phyloP scores from a whole-genome alignment of 1,140 invertebrate genomes.

The Dreissena polymorpha region DNA sequence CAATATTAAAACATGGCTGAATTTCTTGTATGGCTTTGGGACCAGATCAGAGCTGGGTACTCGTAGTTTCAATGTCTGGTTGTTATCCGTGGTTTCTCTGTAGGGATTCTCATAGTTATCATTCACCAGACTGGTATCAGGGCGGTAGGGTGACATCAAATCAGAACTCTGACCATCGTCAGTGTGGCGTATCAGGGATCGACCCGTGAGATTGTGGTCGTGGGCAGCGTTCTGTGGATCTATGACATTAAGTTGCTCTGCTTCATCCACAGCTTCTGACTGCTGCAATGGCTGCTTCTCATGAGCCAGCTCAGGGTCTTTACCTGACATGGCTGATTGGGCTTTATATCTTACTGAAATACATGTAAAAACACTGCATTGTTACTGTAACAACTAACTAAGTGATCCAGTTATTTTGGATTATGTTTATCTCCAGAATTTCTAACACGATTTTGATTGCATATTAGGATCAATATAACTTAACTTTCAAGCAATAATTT shows the following conservation, averaged over 20 bases:
- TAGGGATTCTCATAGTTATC: constrained; percentile 72
- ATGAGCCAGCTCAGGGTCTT: constrained; percentile 13
- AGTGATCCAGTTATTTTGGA: too few relatives aligned
- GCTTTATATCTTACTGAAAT: background rate
- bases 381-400: too few relatives aligned
- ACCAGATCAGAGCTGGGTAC: constrained; percentile 70
- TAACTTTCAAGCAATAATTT: too few relatives aligned
- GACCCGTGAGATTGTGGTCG: constrained; percentile 38
- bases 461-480: too few relatives aligned
- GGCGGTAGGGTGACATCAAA: constrained; percentile 55
- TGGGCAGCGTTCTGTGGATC: constrained; percentile 8
- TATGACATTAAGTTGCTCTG: background rate
- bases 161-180: constrained; percentile 35
- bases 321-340: constrained; percentile 14
- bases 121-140: constrained; percentile 62
- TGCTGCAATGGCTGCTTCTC: constrained; percentile 48
- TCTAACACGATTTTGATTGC: too few relatives aligned
- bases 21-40: constrained; percentile 71
- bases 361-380: too few relatives aligned
- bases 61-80: constrained; percentile 66
- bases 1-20: constrained; percentile 69
- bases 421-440: too few relatives aligned
- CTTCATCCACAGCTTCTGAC: constrained; percentile 7
- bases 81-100: constrained; percentile 72
- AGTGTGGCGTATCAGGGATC: constrained; percentile 43